Conservation (phyloP, 2,113 vertebrate species). For the Daboia siamensis region DNA sequence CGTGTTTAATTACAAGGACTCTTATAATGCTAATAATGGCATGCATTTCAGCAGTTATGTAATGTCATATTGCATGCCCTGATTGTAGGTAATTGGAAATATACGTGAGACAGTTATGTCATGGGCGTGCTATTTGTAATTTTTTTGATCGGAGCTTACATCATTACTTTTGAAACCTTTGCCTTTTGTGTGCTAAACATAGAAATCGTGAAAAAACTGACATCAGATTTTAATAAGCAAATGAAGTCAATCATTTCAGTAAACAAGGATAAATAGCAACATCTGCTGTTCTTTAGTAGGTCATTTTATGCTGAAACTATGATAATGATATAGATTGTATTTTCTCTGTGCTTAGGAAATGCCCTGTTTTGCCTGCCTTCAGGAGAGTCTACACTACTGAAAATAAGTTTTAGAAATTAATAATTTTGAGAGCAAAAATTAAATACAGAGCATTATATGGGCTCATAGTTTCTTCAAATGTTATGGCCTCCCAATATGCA, state of each 20-base stretch:
- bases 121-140: neutral
- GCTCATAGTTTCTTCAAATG: neutral
- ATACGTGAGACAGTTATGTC: slow-evolving; percentile 13
- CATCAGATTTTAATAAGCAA: neutral
- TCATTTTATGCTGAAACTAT: neutral
- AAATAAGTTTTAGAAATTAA: neutral
- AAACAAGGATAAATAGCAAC: neutral
- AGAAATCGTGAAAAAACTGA: slow-evolving; percentile 2
- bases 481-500: neutral
- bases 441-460: neutral
- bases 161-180: neutral
- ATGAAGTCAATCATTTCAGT: neutral
- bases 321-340: neutral
- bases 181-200: neutral
- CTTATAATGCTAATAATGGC: slow-evolving; percentile 24
- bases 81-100: neutral
- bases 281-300: neutral
- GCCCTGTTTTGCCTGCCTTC: neutral
- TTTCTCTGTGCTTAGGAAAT: neutral
- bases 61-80: neutral
- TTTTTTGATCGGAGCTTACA: neutral
- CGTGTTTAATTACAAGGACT: neutral
- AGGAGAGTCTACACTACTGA: neutral
- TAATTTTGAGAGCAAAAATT: neutral
- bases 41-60: slow-evolving; percentile 23